Conservation (phyloP, 2,797 vertebrate species). For the Mus spretus region DNA sequence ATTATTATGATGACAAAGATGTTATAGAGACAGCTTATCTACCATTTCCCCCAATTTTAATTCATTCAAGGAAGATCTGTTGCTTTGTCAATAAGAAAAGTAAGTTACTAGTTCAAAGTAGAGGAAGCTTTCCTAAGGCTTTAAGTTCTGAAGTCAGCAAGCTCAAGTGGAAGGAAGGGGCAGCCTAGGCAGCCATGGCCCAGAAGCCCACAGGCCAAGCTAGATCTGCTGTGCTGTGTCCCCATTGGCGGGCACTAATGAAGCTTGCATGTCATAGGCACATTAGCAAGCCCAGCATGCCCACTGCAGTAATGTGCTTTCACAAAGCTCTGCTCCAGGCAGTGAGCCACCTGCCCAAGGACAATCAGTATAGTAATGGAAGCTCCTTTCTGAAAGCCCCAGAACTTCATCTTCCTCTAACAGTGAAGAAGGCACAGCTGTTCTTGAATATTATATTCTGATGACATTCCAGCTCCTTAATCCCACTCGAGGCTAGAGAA, state of each 20-base stretch:
- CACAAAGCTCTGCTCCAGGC: slow-evolving; percentile 48
- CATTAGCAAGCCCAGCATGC: not conserved
- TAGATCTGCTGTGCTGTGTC: too few species aligned
- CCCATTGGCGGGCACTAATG: not conserved
- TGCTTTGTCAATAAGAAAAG: slow-evolving; percentile 23
- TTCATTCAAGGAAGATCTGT: not conserved
- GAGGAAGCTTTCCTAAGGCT: not conserved
- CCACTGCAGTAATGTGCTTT: not conserved
- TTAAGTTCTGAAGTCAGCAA: not conserved
- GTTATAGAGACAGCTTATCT: not conserved
- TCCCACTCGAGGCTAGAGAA: not conserved
- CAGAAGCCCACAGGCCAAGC: not conserved
- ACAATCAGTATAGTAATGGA: not conserved
- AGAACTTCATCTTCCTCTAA: not conserved
- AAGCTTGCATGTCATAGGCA: not conserved
- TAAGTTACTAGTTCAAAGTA: not conserved
- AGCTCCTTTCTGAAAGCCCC: slow-evolving; percentile 33
- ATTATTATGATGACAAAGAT: not conserved
- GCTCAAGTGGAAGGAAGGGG: not conserved
- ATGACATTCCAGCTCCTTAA: slow-evolving; percentile 4
- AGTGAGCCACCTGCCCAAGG: slow-evolving; percentile 58
- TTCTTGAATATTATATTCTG: not conserved
- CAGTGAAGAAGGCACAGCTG: not conserved
- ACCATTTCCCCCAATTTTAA: not conserved
- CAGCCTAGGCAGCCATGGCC: not conserved